A percentile compares a stretch with the other conserved stretches of the same genome.
phyloP scores from a whole-genome alignment of 2,888 invertebrate species.

The Syrphus vitripennis region DNA sequence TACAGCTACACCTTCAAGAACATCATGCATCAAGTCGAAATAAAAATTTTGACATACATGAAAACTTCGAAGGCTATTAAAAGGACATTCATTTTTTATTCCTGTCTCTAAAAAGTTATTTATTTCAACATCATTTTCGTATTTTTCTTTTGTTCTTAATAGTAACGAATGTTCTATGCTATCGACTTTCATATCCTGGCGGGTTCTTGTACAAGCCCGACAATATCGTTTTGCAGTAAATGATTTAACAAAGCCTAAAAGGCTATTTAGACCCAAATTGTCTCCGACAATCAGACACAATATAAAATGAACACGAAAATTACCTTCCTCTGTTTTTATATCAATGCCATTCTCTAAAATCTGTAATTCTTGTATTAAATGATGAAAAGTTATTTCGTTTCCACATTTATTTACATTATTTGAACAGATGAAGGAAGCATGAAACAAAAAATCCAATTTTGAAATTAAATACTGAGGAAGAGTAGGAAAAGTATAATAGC shows the following conservation, averaged over 20 bases:
- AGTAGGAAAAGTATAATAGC: not conserved
- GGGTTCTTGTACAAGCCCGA: not conserved
- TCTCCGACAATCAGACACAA: too few relatives aligned
- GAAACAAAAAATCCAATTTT: slow-evolving; percentile 59
- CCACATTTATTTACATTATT: slow-evolving; percentile 55
- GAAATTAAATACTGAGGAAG: slow-evolving; percentile 62
- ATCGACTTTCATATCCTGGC: not conserved
- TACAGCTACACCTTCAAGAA: slow-evolving; percentile 22
- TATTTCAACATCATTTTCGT: slow-evolving; percentile 3
- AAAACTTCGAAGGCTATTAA: slow-evolving; percentile 23
- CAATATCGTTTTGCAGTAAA: slow-evolving; percentile 3
- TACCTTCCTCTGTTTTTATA: not conserved
- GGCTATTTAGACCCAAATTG: too few relatives aligned
- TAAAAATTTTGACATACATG: slow-evolving; percentile 38
- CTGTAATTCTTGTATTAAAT: not conserved
- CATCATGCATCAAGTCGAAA: slow-evolving; percentile 49
- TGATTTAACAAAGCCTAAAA: too few relatives aligned
- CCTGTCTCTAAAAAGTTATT: slow-evolving; percentile 28
- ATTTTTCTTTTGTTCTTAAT: slow-evolving; percentile 18
- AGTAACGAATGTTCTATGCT: not conserved
- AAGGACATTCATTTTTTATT: slow-evolving; percentile 17
- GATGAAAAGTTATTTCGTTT: not conserved
- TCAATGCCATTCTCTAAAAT: not conserved
- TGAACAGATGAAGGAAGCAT: slow-evolving; percentile 45
- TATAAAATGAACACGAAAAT: not conserved